Percentiles rank a stretch among this genome's conserved stretches.
phyloP scores from a whole-genome alignment of 1,140 invertebrate species.

The Trichogramma pretiosum region DNA sequence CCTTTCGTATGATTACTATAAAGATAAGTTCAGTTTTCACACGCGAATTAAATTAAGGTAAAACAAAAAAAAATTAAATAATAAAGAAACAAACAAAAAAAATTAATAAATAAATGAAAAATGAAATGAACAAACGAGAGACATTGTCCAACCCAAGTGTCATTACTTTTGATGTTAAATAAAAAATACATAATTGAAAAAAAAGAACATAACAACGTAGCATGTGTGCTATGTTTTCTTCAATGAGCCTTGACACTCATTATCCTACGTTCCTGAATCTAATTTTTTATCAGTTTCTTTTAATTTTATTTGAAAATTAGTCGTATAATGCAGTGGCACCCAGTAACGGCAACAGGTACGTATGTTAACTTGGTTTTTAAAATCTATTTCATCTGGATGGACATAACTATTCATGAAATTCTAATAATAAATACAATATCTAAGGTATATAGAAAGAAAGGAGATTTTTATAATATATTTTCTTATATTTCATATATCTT shows the following conservation, averaged over 20 bases:
- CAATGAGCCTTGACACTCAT: slow-evolving; percentile 8
- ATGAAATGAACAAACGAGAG: slow-evolving; percentile 30
- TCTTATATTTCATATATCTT: too few relatives aligned
- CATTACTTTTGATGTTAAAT: slow-evolving; percentile 47
- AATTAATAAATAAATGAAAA: slow-evolving; percentile 24
- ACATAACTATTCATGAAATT: too few relatives aligned
- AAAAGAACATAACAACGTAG: too few relatives aligned
- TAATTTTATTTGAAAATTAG: too few relatives aligned
- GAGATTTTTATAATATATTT: too few relatives aligned
- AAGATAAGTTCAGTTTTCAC: slow-evolving; percentile 40
- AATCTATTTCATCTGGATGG: too few relatives aligned
- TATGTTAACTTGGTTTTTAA: too few relatives aligned
- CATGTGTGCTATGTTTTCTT: slow-evolving; percentile 19
- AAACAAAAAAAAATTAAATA: slow-evolving; percentile 15
- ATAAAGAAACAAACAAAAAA: slow-evolving; percentile 33
- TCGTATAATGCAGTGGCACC: too few relatives aligned
- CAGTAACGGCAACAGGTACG: too few relatives aligned
- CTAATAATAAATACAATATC: too few relatives aligned
- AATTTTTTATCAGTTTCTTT: not conserved
- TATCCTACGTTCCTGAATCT: not conserved
- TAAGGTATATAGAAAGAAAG: too few relatives aligned
- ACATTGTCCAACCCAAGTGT: slow-evolving; percentile 45
- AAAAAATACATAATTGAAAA: slow-evolving; percentile 45
- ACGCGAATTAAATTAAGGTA: slow-evolving; percentile 31
- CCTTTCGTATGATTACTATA: slow-evolving; percentile 38